A percentile compares a stretch with the other conserved stretches of the same genome.
These are phyloP conservation scores for Acropternis orthonyx DNA, from an alignment of 2,797 vertebrate species.

Conservation along the genomic window DNA sequence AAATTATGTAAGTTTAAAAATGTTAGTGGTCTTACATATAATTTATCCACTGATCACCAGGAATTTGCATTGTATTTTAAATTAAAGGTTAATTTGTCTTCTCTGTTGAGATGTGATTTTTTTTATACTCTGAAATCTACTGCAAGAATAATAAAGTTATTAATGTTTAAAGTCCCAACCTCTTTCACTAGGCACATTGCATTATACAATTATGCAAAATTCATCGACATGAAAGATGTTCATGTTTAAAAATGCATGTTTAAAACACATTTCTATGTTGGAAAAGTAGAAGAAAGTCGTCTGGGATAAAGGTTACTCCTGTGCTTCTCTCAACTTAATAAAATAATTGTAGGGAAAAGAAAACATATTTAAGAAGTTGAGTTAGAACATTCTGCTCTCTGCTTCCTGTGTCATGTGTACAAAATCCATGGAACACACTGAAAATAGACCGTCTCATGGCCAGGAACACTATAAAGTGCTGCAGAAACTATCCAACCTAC, in stretches of 20 bases:
- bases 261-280: not conserved
- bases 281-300: not conserved
- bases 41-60: not conserved
- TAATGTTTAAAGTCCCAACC: constrained; percentile 50
- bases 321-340: not conserved
- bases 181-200: not conserved
- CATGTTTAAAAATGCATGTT: constrained; percentile 40
- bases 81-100: constrained; percentile 40
- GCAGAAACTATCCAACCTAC: not conserved
- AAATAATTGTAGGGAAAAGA: not conserved
- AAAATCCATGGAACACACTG: not conserved
- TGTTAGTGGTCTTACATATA: not conserved
- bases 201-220: constrained; percentile 43
- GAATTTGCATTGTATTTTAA: constrained; percentile 30
- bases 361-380: not conserved
- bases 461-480: not conserved
- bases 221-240: not conserved
- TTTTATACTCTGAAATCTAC: constrained; percentile 1
- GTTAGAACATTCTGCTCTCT: not conserved
- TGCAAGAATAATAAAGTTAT: constrained; percentile 40
- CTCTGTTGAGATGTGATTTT: not conserved
- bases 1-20: constrained; percentile 14
- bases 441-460: not conserved
- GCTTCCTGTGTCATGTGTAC: not conserved
- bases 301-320: not conserved